Evolutionary conservation across 2,797 vertebrate species (phyloP), one percentile per base, ranked within the genome.

Genomic region (Cuculus canorus): DNA sequence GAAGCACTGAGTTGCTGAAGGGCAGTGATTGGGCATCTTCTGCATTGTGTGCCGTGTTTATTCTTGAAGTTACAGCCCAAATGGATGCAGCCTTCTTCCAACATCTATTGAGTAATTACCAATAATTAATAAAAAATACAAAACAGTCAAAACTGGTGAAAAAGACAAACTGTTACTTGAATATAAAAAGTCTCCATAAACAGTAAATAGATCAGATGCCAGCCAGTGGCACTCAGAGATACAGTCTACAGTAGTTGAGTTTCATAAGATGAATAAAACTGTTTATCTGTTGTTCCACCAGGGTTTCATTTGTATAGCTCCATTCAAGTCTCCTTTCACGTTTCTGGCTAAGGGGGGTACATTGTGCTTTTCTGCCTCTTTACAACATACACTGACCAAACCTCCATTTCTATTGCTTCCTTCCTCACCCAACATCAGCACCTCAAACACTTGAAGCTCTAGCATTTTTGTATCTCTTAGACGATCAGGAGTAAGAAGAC

Each of bases 21-120:
- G 25, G 33, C 32, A 23, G 10, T 1, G 1, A 25, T 22, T 11
- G 21, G 27, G 33, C 8, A 37, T 30, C 16, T n/a, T 32, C 13
- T 14, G 10, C 0, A 0, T 23, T 13, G 24, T 10, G 1, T 27
- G 13, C 43, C 10, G 13, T 1, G 0, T 48, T 56, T 60, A 1
- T 43, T 53, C 47, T 33, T 61, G 33, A 59, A 79, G 18, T 47
- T 39, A 35, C 0, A 1, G 52, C 50, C 84, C 39, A 7, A 14
- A 4, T 21, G 35, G 48, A 32, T 28, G 25, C 18, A 32, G 39
- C 24, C 10, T 50, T 33, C 47, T 56, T 43, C 30, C 47, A 43
- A 15, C 10, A 37, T 8, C 32, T 57, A 5, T 27, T 28, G 57
- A 23, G 17, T 76, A n/a, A 54, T 53, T 35, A 43, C 27, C 27